Evolutionary conservation across 2,797 vertebrate species (phyloP).

Genomic region (Champsocephalus gunnari): DNA sequence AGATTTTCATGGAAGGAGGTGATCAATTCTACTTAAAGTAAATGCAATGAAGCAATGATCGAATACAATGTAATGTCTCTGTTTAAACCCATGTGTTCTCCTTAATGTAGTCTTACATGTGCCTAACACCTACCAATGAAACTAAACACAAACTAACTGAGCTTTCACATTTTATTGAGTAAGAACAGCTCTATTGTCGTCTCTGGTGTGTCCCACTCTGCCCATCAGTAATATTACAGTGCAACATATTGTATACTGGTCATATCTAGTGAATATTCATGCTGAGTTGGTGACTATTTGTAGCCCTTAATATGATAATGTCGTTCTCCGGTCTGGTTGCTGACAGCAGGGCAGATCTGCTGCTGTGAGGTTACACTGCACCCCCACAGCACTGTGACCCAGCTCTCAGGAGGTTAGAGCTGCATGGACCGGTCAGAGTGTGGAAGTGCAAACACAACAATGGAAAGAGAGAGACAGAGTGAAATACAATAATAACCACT

Average conservation of each 20-base stretch:
- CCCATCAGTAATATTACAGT: background rate
- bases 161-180: too few relatives aligned
- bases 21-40: too few relatives aligned
- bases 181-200: background rate
- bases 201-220: background rate
- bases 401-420: conserved; percentile 18
- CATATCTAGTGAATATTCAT: background rate
- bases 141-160: background rate
- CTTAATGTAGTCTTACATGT: too few relatives aligned
- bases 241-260: background rate
- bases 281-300: conserved; percentile 7
- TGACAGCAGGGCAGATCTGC: conserved; percentile 9
- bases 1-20: too few relatives aligned
- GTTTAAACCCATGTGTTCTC: too few relatives aligned
- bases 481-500: background rate
- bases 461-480: background rate
- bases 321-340: conserved; percentile 16
- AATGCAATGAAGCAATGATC: too few relatives aligned
- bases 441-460: background rate
- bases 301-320: background rate
- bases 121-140: background rate
- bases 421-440: conserved; percentile 9
- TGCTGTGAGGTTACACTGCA: conserved; percentile 12
- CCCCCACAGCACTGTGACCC: conserved; percentile 17
- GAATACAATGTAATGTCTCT: too few relatives aligned